These are phyloP conservation scores for Pogonophryne albipinna DNA, from an alignment of 2,797 vertebrate species.

Conservation along the genomic window DNA sequence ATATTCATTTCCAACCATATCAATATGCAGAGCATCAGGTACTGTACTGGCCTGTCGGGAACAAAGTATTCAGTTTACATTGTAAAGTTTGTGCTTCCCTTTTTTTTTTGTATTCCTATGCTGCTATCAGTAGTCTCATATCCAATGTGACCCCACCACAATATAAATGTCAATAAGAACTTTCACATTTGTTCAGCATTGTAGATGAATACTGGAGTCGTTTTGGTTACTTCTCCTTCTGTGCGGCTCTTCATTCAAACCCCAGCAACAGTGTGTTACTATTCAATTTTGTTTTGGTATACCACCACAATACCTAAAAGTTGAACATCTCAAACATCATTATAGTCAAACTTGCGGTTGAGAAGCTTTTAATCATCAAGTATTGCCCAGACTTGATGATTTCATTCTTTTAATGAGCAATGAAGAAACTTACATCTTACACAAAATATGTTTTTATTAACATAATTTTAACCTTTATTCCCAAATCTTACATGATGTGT, in stretches of 20 bases:
- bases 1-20: not conserved
- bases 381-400: not conserved
- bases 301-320: not conserved
- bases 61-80: constrained; percentile 7
- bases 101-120: constrained; percentile 4
- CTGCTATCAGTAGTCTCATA: not conserved
- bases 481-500: not conserved
- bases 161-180: not conserved
- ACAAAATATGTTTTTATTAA: not conserved
- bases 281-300: constrained; percentile 23
- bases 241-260: constrained; percentile 26
- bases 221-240: not conserved
- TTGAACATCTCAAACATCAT: not conserved
- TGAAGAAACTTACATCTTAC: not conserved
- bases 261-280: not conserved
- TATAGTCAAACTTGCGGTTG: not conserved
- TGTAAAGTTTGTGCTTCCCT: constrained; percentile 9
- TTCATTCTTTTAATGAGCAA: not conserved
- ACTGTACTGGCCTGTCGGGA: not conserved
- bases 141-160: not conserved
- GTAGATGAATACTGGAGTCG: not conserved
- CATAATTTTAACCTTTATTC: not conserved
- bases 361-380: not conserved
- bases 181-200: not conserved
- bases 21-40: not conserved